These are phyloP conservation scores for Paratilapia polleni DNA, from an alignment of 2,113 vertebrate genomes.

Conservation along the genomic window DNA sequence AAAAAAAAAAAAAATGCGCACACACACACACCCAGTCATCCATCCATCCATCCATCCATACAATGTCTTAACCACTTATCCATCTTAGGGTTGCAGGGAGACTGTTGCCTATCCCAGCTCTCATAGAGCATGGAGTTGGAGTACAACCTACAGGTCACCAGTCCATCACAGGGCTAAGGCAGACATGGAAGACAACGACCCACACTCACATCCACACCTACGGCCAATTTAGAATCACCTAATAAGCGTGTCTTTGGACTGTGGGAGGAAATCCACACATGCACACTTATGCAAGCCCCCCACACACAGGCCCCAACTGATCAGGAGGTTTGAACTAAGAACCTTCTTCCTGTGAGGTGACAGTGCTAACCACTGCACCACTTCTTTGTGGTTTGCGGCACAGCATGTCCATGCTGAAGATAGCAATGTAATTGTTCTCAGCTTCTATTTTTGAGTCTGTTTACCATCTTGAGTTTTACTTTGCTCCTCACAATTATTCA, in stretches of 20 bases:
- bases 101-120: not conserved
- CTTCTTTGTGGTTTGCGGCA: conserved; percentile 15
- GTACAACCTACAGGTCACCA: not conserved
- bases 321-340: not conserved
- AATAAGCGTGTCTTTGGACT: not conserved
- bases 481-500: conserved; percentile 37
- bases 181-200: not conserved
- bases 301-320: not conserved
- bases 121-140: not conserved
- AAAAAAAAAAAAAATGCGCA: not conserved
- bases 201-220: not conserved
- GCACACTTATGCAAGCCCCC: not conserved
- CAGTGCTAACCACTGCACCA: not conserved
- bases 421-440: conserved; percentile 24
- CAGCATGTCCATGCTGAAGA: conserved; percentile 9
- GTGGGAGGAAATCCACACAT: not conserved
- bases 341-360: not conserved
- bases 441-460: conserved; percentile 42
- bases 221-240: not conserved
- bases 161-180: not conserved
- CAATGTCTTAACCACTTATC: not conserved
- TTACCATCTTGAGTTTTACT: conserved; percentile 36
- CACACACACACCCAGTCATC: not conserved
- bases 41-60: not conserved
- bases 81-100: not conserved